These are phyloP conservation scores for Leucoraja erinaceus DNA, from an alignment of 2,113 vertebrate species.

Conservation along the genomic window DNA sequence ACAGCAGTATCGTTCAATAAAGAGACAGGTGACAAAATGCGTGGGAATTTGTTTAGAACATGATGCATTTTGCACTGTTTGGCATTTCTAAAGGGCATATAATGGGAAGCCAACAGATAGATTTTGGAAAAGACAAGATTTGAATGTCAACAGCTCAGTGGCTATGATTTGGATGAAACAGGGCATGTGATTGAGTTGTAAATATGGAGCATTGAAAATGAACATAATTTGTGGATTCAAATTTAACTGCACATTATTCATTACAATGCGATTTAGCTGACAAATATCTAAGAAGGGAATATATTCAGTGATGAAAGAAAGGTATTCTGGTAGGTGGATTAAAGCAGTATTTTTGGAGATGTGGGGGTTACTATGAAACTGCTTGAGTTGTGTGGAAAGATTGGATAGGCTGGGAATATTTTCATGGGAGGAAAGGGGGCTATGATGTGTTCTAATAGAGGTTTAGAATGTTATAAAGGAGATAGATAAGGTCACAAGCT, in stretches of 20 bases:
- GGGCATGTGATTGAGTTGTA: not conserved
- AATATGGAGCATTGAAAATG: not conserved
- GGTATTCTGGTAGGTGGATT: not conserved
- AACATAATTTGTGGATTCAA: not conserved
- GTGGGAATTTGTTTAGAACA: not conserved
- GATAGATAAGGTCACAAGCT: no score
- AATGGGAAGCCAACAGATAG: not conserved
- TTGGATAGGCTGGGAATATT: no score
- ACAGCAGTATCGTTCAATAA: not conserved
- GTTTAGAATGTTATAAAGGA: no score
- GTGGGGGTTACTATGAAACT: not conserved
- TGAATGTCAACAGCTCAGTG: not conserved
- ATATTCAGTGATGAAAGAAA: not conserved
- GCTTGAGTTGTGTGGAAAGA: no score
- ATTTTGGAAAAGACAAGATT: not conserved
- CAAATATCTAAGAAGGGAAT: not conserved
- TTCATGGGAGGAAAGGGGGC: no score
- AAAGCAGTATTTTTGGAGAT: not conserved
- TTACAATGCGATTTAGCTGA: not conserved
- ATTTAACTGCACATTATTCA: not conserved
- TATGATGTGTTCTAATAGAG: no score
- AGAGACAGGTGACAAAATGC: not conserved
- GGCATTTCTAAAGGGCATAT: not conserved
- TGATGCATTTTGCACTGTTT: not conserved
- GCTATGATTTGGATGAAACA: not conserved